Evolutionary conservation across 2,797 vertebrate genomes (phyloP).

Genomic region (Micromesistius poutassou): DNA sequence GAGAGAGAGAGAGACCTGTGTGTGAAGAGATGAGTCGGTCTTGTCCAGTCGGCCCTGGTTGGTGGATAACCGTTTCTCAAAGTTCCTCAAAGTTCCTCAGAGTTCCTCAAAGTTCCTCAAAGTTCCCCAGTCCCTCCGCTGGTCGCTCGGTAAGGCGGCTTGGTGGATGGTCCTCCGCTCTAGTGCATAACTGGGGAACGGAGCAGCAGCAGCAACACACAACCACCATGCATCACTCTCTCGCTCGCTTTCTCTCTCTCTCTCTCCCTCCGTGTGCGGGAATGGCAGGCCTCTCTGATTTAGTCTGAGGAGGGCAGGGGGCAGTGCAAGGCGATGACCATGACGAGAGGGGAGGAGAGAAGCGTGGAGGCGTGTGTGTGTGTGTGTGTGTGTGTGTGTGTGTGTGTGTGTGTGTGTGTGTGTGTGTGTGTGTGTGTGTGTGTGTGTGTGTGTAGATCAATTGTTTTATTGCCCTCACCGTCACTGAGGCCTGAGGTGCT

Average conservation of each 20-base stretch:
- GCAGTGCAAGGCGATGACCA: constrained; percentile 14
- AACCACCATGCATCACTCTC: constrained; percentile 27
- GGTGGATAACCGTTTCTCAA: constrained; percentile 29
- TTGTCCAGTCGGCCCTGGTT: constrained; percentile 31
- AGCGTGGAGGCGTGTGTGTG: constrained; percentile 30
- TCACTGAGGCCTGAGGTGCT: constrained; percentile 11
- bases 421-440: constrained; percentile 32
- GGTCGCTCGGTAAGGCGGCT: neutral
- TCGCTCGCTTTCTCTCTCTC: neutral
- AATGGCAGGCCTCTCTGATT: neutral
- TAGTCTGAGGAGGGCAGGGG: constrained; percentile 28
- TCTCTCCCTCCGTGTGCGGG: neutral
- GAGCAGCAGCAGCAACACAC: constrained; percentile 37
- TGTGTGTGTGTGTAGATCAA: constrained; percentile 26
- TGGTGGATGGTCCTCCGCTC: constrained; percentile 49
- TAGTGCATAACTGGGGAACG: constrained; percentile 63
- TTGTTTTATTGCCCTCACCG: constrained; percentile 19
- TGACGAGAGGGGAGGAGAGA: constrained; percentile 39
- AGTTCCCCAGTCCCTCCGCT: neutral
- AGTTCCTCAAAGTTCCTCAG: neutral
- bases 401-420: constrained; percentile 46
- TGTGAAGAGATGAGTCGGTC: neutral
- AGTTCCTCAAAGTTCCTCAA: constrained; percentile 5
- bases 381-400: constrained; percentile 20
- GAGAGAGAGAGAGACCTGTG: constrained; percentile 2